Conservation (phyloP, 2,888 invertebrate genomes). For the Eutolmus rufibarbis region DNA sequence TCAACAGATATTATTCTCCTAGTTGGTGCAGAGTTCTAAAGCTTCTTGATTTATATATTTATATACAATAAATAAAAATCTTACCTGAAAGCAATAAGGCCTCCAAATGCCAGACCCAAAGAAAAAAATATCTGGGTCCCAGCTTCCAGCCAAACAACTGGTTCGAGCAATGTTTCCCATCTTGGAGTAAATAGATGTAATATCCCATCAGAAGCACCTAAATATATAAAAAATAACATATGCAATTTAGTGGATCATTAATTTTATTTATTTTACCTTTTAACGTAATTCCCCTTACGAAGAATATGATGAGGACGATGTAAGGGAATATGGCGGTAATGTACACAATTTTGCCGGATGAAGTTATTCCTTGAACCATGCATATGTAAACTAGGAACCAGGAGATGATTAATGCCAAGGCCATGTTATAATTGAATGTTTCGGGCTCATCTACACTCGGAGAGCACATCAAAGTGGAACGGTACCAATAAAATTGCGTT, state of each 20-base stretch:
- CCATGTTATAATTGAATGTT: conserved; percentile 91
- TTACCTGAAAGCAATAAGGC: conserved; percentile 88
- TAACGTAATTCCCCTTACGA: conserved; percentile 90
- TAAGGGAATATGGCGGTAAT: conserved; percentile 97
- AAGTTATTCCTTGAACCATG: conserved; percentile 97
- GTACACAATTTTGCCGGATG: conserved; percentile 95
- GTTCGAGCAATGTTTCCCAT: conserved; percentile 90
- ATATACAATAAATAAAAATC: background rate
- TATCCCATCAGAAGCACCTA: conserved; percentile 74
- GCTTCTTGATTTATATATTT: too few species aligned
- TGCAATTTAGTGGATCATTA: background rate
- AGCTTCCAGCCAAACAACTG: conserved; percentile 96
- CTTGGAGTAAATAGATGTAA: conserved; percentile 90
- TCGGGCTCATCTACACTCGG: conserved; percentile 86
- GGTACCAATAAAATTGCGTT: conserved; percentile 95
- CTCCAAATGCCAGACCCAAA: conserved; percentile 93
- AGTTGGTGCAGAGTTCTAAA: too few species aligned
- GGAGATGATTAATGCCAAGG: conserved; percentile 82
- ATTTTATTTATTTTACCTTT: conserved; percentile 67
- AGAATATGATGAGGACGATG: conserved; percentile 92
- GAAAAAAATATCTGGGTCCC: conserved; percentile 98
- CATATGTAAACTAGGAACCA: conserved; percentile 96
- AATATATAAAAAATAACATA: background rate
- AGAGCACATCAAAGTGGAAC: conserved; percentile 89
- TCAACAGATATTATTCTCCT: too few species aligned